Evolutionary conservation across 1,140 invertebrate species (phyloP), one percentile per base, ranked within the genome.

Genomic region (Cherax quadricarinatus): DNA sequence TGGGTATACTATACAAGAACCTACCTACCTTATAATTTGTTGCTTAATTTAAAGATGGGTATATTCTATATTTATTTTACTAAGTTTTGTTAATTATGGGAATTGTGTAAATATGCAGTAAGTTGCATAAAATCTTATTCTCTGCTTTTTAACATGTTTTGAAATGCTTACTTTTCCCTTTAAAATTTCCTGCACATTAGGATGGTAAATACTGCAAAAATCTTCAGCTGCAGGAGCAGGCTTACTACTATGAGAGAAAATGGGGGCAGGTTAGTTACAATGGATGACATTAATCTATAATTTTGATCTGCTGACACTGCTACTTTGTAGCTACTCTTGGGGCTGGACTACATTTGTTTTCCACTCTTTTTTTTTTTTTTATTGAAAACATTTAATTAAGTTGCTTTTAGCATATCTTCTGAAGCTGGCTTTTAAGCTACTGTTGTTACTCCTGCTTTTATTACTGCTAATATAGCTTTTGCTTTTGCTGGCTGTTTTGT

Each of bases 181-280:
- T 21, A 41, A 66, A 73, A 86, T 49, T 49, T 51, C 70, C 48
- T 49, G 60, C 30, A 24, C 18, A 51, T 18, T 86, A 86, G 85
- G 62, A 51, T 75, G 85, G 85, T 86, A 86, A 86, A 86, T 86
- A 51, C 85, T 86, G 85, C 85, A 86, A 75, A 70, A 48, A 86
- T 75, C 62, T 86, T 49, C 85, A 86, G 70, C 62, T 86, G 85
- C 62, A 86, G 70, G 85, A 86, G 70, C 62, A 75, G 81, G 7
- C 51, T 83, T n/a, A 60, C 81, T 60, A 83, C 81, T 18, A n/a
- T 86, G 85, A 75, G 62, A 73, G 75, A 86, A 86, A 66, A 86
- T 78, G 51, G 41, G 70, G 62, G 10, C 85, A 86, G 85, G 85
- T 86, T 86, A 73, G 85, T 86, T 51, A 73, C 41, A 48, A 30